A percentile compares a stretch with the other conserved stretches of the same genome.
phyloP scores from a whole-genome alignment of 2,797 vertebrate genomes.

The Dicrostonyx torquatus region DNA sequence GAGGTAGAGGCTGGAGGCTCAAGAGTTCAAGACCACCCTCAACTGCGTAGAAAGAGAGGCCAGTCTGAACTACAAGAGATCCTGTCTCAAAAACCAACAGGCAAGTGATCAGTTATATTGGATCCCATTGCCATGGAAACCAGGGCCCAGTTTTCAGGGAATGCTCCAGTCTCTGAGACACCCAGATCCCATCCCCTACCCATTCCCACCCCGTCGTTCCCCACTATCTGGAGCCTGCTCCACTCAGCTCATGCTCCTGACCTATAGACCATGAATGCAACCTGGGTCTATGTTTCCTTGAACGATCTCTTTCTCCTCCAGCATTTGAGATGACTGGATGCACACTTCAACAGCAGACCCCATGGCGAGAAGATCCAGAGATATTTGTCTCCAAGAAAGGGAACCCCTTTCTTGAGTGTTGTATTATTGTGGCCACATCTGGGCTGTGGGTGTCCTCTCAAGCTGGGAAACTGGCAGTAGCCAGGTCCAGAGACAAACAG shows the following conservation, averaged over 20 bases:
- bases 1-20: not conserved
- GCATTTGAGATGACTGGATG: not conserved
- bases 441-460: too few relatives aligned
- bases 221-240: accelerated
- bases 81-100: not conserved
- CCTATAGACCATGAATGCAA: too few relatives aligned
- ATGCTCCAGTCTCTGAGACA: not conserved
- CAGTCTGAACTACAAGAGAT: not conserved
- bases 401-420: accelerated
- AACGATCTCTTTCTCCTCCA: not conserved
- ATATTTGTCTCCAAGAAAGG: not conserved
- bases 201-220: accelerated
- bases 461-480: not conserved
- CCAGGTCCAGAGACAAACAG: not conserved
- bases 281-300: not conserved
- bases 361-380: not conserved
- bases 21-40: not conserved
- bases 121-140: not conserved
- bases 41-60: not conserved
- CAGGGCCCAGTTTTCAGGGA: not conserved
- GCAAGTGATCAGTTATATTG: not conserved
- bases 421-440: not conserved
- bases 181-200: too few relatives aligned
- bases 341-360: not conserved
- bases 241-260: not conserved